These are phyloP conservation scores for Gonocerus acuteangulatus DNA, from an alignment of 2,888 invertebrate species.

Conservation along the genomic window DNA sequence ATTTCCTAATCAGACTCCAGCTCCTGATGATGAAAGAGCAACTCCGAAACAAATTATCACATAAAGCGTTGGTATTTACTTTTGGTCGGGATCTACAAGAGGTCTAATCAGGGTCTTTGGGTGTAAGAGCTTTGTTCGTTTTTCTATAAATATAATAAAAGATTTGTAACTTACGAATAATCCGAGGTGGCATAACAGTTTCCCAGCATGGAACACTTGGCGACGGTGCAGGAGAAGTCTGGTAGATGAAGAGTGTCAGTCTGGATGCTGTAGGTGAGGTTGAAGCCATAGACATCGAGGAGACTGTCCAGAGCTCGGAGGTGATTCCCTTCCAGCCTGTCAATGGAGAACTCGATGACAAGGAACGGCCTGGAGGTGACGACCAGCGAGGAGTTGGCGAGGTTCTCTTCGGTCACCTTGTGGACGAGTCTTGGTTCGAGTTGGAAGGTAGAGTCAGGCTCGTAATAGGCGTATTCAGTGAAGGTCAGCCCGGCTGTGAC, in stretches of 20 bases:
- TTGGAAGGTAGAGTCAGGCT: constrained; percentile 58
- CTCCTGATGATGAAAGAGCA: too few species aligned
- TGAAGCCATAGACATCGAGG: constrained; percentile 82
- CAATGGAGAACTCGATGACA: constrained; percentile 67
- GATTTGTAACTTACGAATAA: constrained; percentile 57
- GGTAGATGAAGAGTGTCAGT: constrained; percentile 28
- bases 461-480: constrained; percentile 68
- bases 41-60: too few species aligned
- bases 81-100: too few species aligned
- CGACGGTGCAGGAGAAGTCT: constrained; percentile 56
- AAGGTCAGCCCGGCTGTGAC: constrained; percentile 69
- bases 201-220: constrained; percentile 77
- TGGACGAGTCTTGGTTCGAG: constrained; percentile 31
- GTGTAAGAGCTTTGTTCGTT: too few species aligned
- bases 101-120: too few species aligned
- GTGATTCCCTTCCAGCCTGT: constrained; percentile 70
- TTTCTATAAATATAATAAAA: too few species aligned
- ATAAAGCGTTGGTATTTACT: too few species aligned
- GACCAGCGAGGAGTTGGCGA: constrained; percentile 51
- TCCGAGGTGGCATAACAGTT: constrained; percentile 68
- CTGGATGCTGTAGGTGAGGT: constrained; percentile 62
- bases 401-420: constrained; percentile 60
- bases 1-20: too few species aligned
- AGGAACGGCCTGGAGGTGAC: constrained; percentile 65
- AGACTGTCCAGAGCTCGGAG: constrained; percentile 71